Conservation (phyloP, 2,113 vertebrate genomes). For the Lepisosteus osseus region DNA sequence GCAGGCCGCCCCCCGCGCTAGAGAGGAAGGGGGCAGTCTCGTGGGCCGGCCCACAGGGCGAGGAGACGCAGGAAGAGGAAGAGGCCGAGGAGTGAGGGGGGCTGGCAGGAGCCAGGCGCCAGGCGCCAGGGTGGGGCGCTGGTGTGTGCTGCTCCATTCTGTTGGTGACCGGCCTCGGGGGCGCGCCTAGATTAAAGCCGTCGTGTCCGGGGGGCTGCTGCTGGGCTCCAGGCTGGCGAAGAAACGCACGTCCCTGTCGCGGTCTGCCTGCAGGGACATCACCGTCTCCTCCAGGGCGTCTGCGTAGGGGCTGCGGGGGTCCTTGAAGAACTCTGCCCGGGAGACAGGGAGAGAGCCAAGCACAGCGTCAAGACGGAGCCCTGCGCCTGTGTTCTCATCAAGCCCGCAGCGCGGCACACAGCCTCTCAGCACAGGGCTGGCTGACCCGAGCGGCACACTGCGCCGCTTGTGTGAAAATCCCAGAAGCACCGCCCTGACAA, state of each 20-base stretch:
- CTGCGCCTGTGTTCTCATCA: too few relatives aligned
- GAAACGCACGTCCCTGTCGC: conserved; percentile 83
- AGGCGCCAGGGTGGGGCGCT: too few relatives aligned
- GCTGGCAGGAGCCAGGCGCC: too few relatives aligned
- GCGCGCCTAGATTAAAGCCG: conserved; percentile 54
- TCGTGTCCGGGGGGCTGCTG: conserved; percentile 53
- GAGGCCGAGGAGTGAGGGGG: too few relatives aligned
- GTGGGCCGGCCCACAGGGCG: too few relatives aligned
- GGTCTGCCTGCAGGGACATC: conserved; percentile 77
- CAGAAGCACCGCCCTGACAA: background rate
- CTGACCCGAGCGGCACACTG: too few relatives aligned
- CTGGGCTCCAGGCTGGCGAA: conserved; percentile 78
- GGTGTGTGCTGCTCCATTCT: conserved; percentile 33
- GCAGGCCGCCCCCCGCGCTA: too few relatives aligned
- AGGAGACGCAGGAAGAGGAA: too few relatives aligned
- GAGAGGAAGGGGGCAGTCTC: too few relatives aligned
- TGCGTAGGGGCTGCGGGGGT: conserved; percentile 78
- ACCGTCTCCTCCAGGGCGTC: conserved; percentile 80
- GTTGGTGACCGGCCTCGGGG: conserved; percentile 27
- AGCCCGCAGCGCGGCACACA: too few relatives aligned
- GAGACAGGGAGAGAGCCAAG: background rate
- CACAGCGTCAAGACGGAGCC: background rate
- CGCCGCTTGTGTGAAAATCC: background rate
- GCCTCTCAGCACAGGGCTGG: too few relatives aligned
- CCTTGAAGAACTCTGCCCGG: conserved; percentile 79